phyloP scores from a whole-genome alignment of 2,888 invertebrate species.

The Tillus elongatus region DNA sequence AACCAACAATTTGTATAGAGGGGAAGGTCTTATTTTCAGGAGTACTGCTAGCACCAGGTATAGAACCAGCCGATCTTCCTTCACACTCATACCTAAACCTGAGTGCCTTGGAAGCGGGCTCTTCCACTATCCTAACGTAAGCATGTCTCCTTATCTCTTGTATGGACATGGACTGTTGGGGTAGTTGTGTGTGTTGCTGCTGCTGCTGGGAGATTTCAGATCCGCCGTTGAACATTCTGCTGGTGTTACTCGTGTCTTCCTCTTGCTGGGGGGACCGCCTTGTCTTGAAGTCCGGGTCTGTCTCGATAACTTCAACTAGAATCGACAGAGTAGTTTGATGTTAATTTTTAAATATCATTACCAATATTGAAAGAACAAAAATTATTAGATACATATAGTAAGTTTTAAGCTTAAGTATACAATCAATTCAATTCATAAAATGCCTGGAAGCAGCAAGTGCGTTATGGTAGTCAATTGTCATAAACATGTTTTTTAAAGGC shows the following conservation, averaged over 20 bases:
- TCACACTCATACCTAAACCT: conserved; percentile 88
- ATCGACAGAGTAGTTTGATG: not conserved
- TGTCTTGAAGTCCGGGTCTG: conserved; percentile 53
- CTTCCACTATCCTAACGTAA: conserved; percentile 68
- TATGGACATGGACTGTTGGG: not conserved
- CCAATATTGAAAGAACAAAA: too few relatives aligned
- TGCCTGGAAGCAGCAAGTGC: too few relatives aligned
- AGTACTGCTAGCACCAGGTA: conserved; percentile 75
- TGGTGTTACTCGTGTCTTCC: conserved; percentile 11
- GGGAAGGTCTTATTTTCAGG: conserved; percentile 84
- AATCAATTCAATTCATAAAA: too few relatives aligned
- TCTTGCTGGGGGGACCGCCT: conserved; percentile 25
- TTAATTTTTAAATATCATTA: not conserved
- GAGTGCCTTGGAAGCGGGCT: conserved; percentile 77
- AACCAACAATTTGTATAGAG: conserved; percentile 72
- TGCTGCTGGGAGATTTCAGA: conserved; percentile 23
- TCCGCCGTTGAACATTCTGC: conserved; percentile 35
- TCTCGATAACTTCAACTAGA: conserved; percentile 65
- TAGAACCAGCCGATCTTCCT: conserved; percentile 83
- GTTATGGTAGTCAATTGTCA: too few relatives aligned
- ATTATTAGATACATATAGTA: too few relatives aligned
- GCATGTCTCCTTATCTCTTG: conserved; percentile 30
- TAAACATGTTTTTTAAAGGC: too few relatives aligned
- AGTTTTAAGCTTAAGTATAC: too few relatives aligned
- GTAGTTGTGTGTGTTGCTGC: too few relatives aligned